These are phyloP conservation scores for Ophioninae sp. DNA, from an alignment of 2,888 invertebrate genomes.

Conservation along the genomic window DNA sequence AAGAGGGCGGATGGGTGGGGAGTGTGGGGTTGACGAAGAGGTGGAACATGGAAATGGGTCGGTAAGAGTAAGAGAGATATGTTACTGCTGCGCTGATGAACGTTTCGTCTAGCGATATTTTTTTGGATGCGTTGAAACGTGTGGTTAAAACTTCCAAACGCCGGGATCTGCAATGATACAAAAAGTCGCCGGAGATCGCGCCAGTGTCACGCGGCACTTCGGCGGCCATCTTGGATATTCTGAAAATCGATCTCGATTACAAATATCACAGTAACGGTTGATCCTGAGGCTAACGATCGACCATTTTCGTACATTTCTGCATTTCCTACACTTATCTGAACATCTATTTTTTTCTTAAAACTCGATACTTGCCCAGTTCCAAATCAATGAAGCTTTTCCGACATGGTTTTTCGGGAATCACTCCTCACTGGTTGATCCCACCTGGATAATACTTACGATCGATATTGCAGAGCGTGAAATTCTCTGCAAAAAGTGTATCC, in stretches of 20 bases:
- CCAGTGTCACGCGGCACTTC: not conserved
- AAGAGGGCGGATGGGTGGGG: conserved; percentile 15
- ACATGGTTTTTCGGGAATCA: not conserved
- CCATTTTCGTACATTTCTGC: not conserved
- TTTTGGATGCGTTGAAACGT: conserved; percentile 20
- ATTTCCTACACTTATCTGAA: not conserved
- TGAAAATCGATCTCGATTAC: not conserved
- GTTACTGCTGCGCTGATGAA: conserved; percentile 12
- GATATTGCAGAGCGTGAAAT: not conserved
- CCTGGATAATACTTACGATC: not conserved
- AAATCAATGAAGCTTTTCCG: not conserved
- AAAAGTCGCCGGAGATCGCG: not conserved
- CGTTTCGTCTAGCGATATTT: conserved; percentile 30
- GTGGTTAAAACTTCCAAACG: conserved; percentile 32
- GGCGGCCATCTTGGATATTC: not conserved
- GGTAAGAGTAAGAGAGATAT: not conserved
- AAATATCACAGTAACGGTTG: not conserved
- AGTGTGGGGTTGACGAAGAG: conserved; percentile 14
- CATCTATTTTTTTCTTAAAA: not conserved
- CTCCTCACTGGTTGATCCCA: not conserved
- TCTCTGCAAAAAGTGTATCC: not conserved
- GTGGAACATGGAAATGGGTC: conserved; percentile 10
- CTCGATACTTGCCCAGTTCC: not conserved
- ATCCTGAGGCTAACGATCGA: not conserved
- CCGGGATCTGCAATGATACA: conserved; percentile 30